phyloP scores from a whole-genome alignment of 1,140 invertebrate species.

The Sogatella furcifera region DNA sequence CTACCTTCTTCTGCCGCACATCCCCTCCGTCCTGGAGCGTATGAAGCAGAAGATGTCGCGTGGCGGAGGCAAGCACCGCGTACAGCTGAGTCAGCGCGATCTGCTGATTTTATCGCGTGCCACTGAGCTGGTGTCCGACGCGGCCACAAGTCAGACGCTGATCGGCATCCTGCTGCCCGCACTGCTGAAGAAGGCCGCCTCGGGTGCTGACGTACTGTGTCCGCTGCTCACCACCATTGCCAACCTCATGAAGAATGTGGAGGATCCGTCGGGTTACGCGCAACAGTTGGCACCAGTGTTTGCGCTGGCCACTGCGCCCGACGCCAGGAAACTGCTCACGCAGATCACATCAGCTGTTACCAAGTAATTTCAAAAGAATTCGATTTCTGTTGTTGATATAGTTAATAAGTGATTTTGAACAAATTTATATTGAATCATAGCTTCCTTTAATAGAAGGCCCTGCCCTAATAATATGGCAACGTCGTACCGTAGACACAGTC shows the following conservation, averaged over 20 bases:
- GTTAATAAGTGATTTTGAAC: too few species aligned
- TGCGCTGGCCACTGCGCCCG: conserved; percentile 42
- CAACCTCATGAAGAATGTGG: conserved; percentile 59
- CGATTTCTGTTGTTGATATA: too few species aligned
- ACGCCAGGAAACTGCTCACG: conserved; percentile 42
- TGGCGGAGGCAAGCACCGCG: background rate
- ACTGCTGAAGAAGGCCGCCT: conserved; percentile 47
- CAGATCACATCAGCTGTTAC: background rate
- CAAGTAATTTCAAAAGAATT: background rate
- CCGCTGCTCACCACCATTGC: conserved; percentile 56
- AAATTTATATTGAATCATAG: too few species aligned
- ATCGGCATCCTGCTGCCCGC: conserved; percentile 62
- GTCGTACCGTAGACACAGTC: too few species aligned
- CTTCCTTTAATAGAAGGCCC: too few species aligned
- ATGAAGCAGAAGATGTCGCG: conserved; percentile 54
- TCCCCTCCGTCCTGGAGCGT: conserved; percentile 55
- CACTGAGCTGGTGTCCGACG: conserved; percentile 56
- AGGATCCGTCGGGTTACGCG: conserved; percentile 50
- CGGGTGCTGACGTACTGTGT: conserved; percentile 45
- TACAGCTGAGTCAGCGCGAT: conserved; percentile 37
- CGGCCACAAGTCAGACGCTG: conserved; percentile 49
- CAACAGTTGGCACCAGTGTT: conserved; percentile 53
- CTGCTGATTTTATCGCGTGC: conserved; percentile 67
- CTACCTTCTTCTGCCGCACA: conserved; percentile 57
- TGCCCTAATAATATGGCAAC: too few species aligned